Base-by-base conservation (phyloP, 1,140 invertebrate species). In the Ostrea edulis region DNA sequence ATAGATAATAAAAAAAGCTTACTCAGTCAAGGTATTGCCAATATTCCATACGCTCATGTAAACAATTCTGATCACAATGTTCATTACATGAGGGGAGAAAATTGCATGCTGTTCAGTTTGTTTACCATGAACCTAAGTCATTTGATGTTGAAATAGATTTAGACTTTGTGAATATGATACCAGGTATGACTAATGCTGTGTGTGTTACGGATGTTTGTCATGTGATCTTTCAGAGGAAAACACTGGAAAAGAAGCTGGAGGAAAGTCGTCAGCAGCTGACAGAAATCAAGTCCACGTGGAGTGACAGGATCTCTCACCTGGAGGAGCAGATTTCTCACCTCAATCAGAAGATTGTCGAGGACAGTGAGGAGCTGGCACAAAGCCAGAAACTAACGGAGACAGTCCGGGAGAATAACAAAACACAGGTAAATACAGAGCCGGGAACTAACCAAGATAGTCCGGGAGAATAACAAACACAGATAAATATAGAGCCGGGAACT, bases 201-300 rank as follows among this genome's bases (percentile, higher is more conserved):
- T 44, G 5, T 44, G 1, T 2, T 44, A 44, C 5, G 35, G 1
- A 44, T 44, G 1, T 62, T 58, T 62, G 0, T 7, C 17, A 0
- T 29, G 12, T 25, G 29, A 12, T 77, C 29, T 90, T 91, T n/a
- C 87, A 94, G 93, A 91, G 94, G 77, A 90, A 92, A 25, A 81
- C 25, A 52, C 54, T 94, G 65, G 97, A 97, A 91, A 95, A 97
- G 77, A 96, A 97, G 90, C 94, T 98, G 29, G 97, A 98, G 90
- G 98, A 98, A 92, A 96, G 97, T 0, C 97, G 98, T 92, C 95
- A 98, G 89, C 97, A 98, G 93, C 93, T 98, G 0, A 97, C 97
- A 0, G 97, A 98, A 91, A 97, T 98, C 89, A 98, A 98, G 93
- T 97, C 97, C 2, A 97, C 97, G 0, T 98, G 97, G 98, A 98